These are phyloP conservation scores for Solen grandis DNA, from an alignment of 1,140 invertebrate genomes.

Conservation along the genomic window DNA sequence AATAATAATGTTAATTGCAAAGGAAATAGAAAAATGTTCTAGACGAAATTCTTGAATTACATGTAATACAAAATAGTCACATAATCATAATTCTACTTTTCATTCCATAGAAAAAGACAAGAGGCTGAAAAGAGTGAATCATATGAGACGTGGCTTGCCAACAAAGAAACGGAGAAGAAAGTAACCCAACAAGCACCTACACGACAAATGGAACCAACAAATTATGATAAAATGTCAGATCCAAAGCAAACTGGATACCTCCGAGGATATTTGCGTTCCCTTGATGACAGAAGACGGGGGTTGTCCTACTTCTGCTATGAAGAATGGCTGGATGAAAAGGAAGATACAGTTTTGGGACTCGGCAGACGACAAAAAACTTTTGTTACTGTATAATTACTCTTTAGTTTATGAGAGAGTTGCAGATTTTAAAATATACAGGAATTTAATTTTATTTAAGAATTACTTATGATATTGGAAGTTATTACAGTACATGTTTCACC, in stretches of 20 bases:
- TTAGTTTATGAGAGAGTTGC: too few species aligned
- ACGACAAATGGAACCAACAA: neutral
- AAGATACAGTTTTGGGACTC: constrained; percentile 42
- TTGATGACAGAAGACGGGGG: constrained; percentile 33
- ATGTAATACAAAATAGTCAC: too few species aligned
- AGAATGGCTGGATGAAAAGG: constrained; percentile 49
- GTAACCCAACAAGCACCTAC: neutral
- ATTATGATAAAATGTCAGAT: neutral
- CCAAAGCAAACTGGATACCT: constrained; percentile 33
- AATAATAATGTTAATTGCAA: too few species aligned
- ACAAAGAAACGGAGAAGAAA: constrained; percentile 53
- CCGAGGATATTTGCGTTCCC: constrained; percentile 37
- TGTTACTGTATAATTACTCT: constrained; percentile 5
- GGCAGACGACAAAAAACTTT: constrained; percentile 30
- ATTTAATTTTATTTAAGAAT: too few species aligned
- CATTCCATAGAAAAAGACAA: constrained; percentile 30
- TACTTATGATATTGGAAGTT: too few species aligned
- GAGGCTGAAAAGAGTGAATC: constrained; percentile 54
- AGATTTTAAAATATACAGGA: too few species aligned
- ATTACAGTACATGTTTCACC: too few species aligned
- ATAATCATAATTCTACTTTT: too few species aligned
- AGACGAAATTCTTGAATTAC: too few species aligned
- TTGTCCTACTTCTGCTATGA: constrained; percentile 44
- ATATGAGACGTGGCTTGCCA: constrained; percentile 54
- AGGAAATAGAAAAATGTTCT: too few species aligned